A percentile compares a stretch with the other conserved stretches of the same genome.
These are phyloP conservation scores for Zosterops borbonicus DNA, from an alignment of 2,113 vertebrate genomes.

Conservation along the genomic window DNA sequence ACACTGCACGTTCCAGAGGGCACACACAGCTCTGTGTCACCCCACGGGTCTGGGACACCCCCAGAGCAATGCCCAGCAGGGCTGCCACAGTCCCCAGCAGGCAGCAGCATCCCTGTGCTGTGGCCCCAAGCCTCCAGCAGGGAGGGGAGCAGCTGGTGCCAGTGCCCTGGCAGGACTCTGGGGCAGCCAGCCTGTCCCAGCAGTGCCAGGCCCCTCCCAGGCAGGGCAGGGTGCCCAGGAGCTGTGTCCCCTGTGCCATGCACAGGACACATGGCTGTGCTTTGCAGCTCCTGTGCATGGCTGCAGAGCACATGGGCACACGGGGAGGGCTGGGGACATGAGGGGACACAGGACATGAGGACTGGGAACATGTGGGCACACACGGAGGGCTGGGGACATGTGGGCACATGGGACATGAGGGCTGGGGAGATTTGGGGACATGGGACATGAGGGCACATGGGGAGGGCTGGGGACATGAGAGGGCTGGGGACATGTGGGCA, in stretches of 20 bases:
- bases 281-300: neutral
- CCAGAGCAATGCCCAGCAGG: neutral
- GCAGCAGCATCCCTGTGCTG: neutral
- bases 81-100: rapidly evolving
- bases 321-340: neutral
- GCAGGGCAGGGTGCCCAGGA: rapidly evolving
- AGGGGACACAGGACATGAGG: too few species aligned
- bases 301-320: rapidly evolving
- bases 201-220: neutral
- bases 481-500: too few species aligned
- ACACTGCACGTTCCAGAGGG: rapidly evolving
- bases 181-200: neutral
- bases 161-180: rapidly evolving
- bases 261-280: rapidly evolving
- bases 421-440: too few species aligned
- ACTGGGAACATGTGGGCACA: too few species aligned
- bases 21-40: rapidly evolving
- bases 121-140: neutral
- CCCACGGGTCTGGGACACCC: rapidly evolving
- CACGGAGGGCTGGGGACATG: too few species aligned
- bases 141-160: rapidly evolving
- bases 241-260: neutral
- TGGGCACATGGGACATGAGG: rapidly evolving
- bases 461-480: neutral
- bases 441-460: too few species aligned